These are phyloP conservation scores for Ifrita kowaldi DNA, from an alignment of 2,113 vertebrate genomes.

Conservation along the genomic window DNA sequence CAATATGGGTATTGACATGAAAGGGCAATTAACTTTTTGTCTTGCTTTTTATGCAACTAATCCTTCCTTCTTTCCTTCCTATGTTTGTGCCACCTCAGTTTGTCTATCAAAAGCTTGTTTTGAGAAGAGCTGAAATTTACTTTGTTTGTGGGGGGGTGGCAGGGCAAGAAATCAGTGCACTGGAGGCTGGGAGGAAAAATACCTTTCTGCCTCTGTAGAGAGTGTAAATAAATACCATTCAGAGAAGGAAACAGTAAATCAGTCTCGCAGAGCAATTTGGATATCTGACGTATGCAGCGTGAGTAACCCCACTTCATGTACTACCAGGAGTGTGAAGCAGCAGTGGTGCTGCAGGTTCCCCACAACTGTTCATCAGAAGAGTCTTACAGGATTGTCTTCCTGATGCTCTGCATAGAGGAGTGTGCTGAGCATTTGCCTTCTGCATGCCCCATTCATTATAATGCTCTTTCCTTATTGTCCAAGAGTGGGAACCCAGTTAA, in stretches of 20 bases:
- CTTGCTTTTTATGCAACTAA: constrained; percentile 48
- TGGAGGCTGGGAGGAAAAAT: neutral
- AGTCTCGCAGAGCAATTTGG: neutral
- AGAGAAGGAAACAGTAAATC: constrained; percentile 35
- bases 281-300: neutral
- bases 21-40: constrained; percentile 59
- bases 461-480: neutral
- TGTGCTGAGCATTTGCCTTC: neutral
- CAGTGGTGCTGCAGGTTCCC: neutral
- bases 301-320: neutral
- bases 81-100: constrained; percentile 7
- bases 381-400: neutral
- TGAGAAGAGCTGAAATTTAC: constrained; percentile 3
- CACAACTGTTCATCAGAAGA: neutral
- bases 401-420: neutral
- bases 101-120: neutral
- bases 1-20: constrained; percentile 30
- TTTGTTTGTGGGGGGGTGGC: neutral
- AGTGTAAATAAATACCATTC: constrained; percentile 12
- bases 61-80: constrained; percentile 7
- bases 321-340: neutral
- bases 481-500: neutral
- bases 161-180: neutral
- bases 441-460: neutral
- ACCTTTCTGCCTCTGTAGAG: neutral